Conservation (phyloP, 2,797 vertebrate species). For the Siniperca scherzeri region DNA sequence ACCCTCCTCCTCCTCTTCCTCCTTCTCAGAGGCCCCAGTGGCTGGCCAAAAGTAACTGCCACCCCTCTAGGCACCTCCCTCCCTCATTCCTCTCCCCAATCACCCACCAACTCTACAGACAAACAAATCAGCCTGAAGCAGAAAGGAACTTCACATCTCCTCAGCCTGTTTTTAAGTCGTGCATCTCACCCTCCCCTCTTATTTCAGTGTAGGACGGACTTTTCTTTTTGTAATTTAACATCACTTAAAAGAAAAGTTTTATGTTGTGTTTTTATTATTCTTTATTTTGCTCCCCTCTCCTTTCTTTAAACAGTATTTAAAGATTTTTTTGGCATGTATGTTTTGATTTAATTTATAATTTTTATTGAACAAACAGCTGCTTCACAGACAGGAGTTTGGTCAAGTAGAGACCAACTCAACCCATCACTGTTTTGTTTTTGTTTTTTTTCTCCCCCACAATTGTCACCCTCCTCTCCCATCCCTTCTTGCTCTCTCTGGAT, state of each 20-base stretch:
- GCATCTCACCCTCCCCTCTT: slow-evolving; percentile 35
- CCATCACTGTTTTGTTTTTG: slow-evolving; percentile 29
- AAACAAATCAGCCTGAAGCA: slow-evolving; percentile 69
- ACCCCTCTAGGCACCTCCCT: slow-evolving; percentile 33
- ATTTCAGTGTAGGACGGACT: slow-evolving; percentile 76
- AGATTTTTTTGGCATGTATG: slow-evolving; percentile 84
- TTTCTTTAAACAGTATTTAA: slow-evolving; percentile 82
- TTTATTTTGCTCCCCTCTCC: slow-evolving; percentile 39
- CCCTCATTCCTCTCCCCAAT: slow-evolving; percentile 50
- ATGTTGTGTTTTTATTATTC: slow-evolving; percentile 65
- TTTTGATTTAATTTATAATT: slow-evolving; percentile 88
- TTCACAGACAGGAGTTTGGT: slow-evolving; percentile 70
- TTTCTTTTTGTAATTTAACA: slow-evolving; percentile 87
- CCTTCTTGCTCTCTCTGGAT: slow-evolving; percentile 45
- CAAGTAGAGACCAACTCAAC: slow-evolving; percentile 56
- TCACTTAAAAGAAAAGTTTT: slow-evolving; percentile 79
- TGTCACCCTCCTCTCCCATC: slow-evolving; percentile 8
- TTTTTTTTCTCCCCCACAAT: neutral
- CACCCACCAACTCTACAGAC: slow-evolving; percentile 65
- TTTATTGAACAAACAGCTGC: slow-evolving; percentile 82
- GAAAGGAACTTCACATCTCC: slow-evolving; percentile 57
- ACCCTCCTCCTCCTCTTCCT: slow-evolving; percentile 69
- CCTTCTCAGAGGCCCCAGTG: slow-evolving; percentile 73
- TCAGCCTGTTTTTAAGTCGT: slow-evolving; percentile 57
- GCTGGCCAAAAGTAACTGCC: slow-evolving; percentile 79